Percentiles rank a stretch among this genome's conserved stretches.
These are phyloP conservation scores for Meles meles DNA, from an alignment of 2,113 vertebrate species.

Conservation along the genomic window DNA sequence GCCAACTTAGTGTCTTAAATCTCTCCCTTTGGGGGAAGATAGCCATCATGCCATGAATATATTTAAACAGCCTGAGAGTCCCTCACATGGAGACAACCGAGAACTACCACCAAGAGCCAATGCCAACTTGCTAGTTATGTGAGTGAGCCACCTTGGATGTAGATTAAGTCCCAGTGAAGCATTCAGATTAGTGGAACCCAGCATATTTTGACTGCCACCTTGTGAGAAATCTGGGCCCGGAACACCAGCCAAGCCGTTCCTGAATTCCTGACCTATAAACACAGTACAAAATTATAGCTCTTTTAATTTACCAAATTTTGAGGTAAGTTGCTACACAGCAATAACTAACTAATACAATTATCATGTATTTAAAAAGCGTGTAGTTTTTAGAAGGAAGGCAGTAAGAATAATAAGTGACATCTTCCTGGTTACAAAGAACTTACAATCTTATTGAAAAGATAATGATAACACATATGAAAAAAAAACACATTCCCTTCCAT, in stretches of 20 bases:
- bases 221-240: neutral
- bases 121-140: neutral
- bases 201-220: neutral
- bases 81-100: neutral
- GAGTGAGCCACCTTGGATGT: neutral
- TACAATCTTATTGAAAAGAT: neutral
- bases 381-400: neutral
- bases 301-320: neutral
- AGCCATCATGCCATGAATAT: neutral
- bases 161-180: neutral
- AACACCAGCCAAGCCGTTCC: neutral
- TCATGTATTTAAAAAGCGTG: neutral
- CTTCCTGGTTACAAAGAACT: neutral
- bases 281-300: neutral
- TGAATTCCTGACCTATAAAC: neutral
- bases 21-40: neutral
- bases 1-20: neutral
- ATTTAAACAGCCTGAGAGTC: neutral
- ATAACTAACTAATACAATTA: neutral
- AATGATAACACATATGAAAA: neutral
- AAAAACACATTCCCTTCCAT: neutral
- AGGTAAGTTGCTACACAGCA: neutral
- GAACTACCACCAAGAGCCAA: neutral
- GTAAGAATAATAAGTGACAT: neutral
- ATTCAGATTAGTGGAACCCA: neutral